Base-by-base conservation (phyloP, 1,140 invertebrate genomes). In the Hycleus phaleratus region DNA sequence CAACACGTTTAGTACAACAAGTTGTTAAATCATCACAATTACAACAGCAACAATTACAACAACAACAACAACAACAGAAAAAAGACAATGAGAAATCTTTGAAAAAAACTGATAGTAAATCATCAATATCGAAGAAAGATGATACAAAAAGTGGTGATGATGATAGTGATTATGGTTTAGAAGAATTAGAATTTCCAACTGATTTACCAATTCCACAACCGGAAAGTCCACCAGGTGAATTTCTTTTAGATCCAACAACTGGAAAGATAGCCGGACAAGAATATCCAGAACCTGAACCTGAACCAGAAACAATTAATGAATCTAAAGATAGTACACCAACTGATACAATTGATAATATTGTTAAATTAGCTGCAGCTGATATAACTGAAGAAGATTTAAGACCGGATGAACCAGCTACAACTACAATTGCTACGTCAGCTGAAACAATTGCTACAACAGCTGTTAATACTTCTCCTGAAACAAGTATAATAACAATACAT, bases 211-310 rank as follows among this genome's bases (percentile, higher is more conserved):
- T 80, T 3, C 74, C 84, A 26, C 79, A 81, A 60, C 80, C 85
- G 1, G 79, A 83, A 2, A 85, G 82, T 69, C 85, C 85, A 26
- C 80, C 83, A 3, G 74, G 82, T 26, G 81, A 83, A 40, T 81
- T 87, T 40, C 83, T 83, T 6, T 72, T 89, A 42, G 86, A 84
- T 67, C 86, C 86, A 6, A 63, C 78, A 2, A 85, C 85, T 1
- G 85, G 86, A 8, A 78, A 82, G 57, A 79, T 86, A 11, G 78
- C 87, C n/a, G 83, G 82, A 18, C 71, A 78, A 54, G 83, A 86
- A 69, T 82, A 83, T 7, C 77, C 83, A 2, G 61, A 65, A 46
- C 54, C 75, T 66, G 59, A 63, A 59, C 65, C 54, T 66, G 59
- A 63, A 59, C 65, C 54, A 7, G 55, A 64, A 50, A 26, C 58